phyloP scores from a whole-genome alignment of 2,797 vertebrate genomes.

The Nannoperca australis region DNA sequence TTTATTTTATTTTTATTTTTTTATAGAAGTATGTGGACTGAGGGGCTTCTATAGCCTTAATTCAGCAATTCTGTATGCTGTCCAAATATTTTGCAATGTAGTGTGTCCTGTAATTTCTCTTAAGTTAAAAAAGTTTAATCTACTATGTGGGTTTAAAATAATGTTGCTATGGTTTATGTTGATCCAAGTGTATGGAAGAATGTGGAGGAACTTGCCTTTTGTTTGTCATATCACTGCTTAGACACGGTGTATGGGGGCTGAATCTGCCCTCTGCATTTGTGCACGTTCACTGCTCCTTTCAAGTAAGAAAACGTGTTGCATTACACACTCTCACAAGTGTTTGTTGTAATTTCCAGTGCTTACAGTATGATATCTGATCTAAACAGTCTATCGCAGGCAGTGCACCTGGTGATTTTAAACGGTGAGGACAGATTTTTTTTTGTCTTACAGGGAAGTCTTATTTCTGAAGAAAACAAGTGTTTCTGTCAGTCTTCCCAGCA shows the following conservation, averaged over 20 bases:
- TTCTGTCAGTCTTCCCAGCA: conserved; percentile 9
- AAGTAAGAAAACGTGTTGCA: conserved; percentile 15
- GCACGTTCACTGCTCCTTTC: conserved; percentile 49
- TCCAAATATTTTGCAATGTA: conserved; percentile 15
- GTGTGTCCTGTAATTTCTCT: not conserved
- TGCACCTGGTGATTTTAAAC: not conserved
- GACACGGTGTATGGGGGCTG: conserved; percentile 58
- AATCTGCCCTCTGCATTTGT: conserved; percentile 46
- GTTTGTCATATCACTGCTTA: conserved; percentile 63
- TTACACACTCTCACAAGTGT: not conserved
- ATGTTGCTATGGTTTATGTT: conserved; percentile 74
- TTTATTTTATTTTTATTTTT: not conserved
- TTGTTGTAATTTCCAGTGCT: conserved; percentile 4
- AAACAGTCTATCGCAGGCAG: not conserved
- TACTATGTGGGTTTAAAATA: conserved; percentile 64
- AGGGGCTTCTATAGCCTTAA: not conserved
- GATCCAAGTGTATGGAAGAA: conserved; percentile 67
- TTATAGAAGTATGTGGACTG: not conserved
- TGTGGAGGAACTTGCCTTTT: conserved; percentile 70
- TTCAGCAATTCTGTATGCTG: not conserved
- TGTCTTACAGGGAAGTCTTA: not conserved
- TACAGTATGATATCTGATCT: not conserved
- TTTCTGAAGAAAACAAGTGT: conserved; percentile 14
- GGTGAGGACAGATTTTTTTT: no score
- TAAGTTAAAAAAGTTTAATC: conserved; percentile 51